Evolutionary conservation across 2,113 vertebrate species (phyloP).

Genomic region (Aspiorhynchus laticeps): DNA sequence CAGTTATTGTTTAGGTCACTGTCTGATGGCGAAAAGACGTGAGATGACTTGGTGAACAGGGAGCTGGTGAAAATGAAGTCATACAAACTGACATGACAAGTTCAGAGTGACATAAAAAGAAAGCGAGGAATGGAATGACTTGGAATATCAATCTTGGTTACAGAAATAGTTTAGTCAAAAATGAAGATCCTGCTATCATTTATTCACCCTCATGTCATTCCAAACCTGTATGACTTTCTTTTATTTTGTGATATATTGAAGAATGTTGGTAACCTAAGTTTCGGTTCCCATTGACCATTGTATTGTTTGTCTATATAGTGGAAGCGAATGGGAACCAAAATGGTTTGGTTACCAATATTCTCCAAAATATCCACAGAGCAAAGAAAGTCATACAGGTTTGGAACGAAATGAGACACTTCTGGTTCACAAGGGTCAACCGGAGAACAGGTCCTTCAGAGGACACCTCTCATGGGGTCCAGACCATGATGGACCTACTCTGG

Average conservation of each 20-base stretch:
- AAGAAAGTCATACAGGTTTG: not conserved
- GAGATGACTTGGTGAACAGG: not conserved
- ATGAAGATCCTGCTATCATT: not conserved
- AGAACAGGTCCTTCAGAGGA: no score
- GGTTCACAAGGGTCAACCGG: no score
- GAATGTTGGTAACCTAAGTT: not conserved
- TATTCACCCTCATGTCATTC: not conserved
- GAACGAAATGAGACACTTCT: not conserved
- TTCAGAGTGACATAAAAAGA: slow-evolving; percentile 15
- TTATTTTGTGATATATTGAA: not conserved
- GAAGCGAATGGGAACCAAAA: not conserved
- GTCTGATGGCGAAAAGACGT: not conserved
- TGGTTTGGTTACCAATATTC: not conserved
- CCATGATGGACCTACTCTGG: no score
- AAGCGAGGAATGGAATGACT: not conserved
- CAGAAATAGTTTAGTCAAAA: not conserved
- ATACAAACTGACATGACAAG: slow-evolving; percentile 6
- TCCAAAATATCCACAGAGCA: not conserved
- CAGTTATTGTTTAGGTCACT: slow-evolving; percentile 14
- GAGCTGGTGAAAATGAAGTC: not conserved
- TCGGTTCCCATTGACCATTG: no score
- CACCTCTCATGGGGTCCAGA: no score
- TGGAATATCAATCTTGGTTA: not conserved
- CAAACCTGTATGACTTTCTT: not conserved
- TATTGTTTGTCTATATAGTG: no score